These are phyloP conservation scores for Seriola aureovittata DNA, from an alignment of 2,113 vertebrate genomes.

Conservation along the genomic window DNA sequence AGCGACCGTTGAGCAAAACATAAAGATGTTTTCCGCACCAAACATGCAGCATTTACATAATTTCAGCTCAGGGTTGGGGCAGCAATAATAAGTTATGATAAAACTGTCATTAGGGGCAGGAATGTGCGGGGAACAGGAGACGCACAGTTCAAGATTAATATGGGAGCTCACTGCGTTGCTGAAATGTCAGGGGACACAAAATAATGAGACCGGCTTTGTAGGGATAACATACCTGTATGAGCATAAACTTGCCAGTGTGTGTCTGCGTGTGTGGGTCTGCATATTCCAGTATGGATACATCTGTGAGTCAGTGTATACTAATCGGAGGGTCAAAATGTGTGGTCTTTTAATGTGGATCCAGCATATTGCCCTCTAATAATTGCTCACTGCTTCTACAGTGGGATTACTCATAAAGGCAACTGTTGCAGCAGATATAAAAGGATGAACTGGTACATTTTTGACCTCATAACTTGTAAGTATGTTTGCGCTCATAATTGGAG, in stretches of 20 bases:
- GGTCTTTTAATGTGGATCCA: constrained; percentile 41
- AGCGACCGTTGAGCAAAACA: constrained; percentile 77
- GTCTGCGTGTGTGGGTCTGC: constrained; percentile 25
- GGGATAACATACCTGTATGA: constrained; percentile 69
- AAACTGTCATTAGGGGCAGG: constrained; percentile 81
- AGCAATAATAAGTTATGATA: constrained; percentile 85
- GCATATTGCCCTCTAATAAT: background rate
- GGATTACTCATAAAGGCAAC: background rate
- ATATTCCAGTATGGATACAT: constrained; percentile 38
- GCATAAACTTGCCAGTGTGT: constrained; percentile 32
- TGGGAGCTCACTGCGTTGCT: constrained; percentile 66
- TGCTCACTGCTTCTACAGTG: constrained; percentile 12
- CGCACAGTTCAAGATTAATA: constrained; percentile 73
- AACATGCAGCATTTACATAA: constrained; percentile 82
- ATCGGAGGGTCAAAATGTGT: constrained; percentile 59
- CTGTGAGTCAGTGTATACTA: constrained; percentile 36
- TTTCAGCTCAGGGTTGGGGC: constrained; percentile 71
- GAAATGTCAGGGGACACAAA: constrained; percentile 76
- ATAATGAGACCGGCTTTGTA: constrained; percentile 77
- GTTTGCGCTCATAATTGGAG: background rate
- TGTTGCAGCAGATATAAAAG: background rate
- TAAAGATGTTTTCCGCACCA: constrained; percentile 74
- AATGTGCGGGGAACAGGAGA: constrained; percentile 58
- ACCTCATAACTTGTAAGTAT: background rate
- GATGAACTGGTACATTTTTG: background rate